Percentiles rank a stretch among this genome's conserved stretches.
Evolutionary conservation across 1,140 invertebrate genomes (phyloP).

Genomic region (Drosophila simulans): DNA sequence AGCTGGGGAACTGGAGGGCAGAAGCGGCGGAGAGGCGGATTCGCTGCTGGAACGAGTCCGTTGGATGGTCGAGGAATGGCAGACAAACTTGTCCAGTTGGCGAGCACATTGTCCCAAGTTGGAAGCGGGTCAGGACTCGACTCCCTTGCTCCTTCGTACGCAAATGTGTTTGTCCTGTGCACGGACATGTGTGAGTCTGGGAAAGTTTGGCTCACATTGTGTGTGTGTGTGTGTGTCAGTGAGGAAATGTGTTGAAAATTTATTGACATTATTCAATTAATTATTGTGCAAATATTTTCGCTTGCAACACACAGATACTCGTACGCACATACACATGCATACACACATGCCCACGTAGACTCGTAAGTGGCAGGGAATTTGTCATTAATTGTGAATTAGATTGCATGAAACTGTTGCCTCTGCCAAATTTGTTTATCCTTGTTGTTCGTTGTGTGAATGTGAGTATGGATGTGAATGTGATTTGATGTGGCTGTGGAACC

Average conservation of each 20-base stretch:
- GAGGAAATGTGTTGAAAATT: conserved; percentile 82
- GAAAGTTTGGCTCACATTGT: conserved; percentile 64
- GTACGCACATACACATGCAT: not conserved
- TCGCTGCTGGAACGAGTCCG: conserved; percentile 25
- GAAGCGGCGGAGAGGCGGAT: conserved; percentile 3
- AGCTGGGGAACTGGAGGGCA: not conserved
- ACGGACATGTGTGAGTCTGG: conserved; percentile 61
- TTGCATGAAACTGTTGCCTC: conserved; percentile 74
- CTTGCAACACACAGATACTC: conserved; percentile 49
- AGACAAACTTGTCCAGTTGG: conserved; percentile 76
- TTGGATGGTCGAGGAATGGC: conserved; percentile 22
- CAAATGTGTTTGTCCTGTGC: conserved; percentile 81
- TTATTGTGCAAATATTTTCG: conserved; percentile 84
- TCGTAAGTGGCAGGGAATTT: conserved; percentile 80
- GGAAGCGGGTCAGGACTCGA: conserved; percentile 38
- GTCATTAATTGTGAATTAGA: conserved; percentile 83
- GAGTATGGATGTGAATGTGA: not conserved
- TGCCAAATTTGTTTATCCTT: conserved; percentile 58
- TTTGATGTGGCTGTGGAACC: not conserved
- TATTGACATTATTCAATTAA: conserved; percentile 85
- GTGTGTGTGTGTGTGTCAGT: conserved; percentile 46
- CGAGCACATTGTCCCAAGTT: conserved; percentile 61
- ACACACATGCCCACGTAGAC: conserved; percentile 1
- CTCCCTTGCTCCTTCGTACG: conserved; percentile 52
- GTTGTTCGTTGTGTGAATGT: conserved; percentile 13